phyloP scores from a whole-genome alignment of 2,113 vertebrate genomes.

The Salvelinus fontinalis region DNA sequence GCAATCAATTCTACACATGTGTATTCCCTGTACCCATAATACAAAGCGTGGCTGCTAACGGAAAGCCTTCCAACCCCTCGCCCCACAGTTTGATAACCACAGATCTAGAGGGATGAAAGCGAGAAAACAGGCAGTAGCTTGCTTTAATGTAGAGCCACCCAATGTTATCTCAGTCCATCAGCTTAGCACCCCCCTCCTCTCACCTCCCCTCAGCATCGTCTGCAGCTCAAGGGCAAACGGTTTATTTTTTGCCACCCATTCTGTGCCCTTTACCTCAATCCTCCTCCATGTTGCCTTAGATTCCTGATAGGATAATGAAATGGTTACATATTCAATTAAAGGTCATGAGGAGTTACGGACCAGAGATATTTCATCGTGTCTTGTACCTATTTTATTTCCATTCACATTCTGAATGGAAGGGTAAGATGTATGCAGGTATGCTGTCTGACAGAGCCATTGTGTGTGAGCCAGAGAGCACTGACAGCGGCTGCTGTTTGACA shows the following conservation, averaged over 20 bases:
- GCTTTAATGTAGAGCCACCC: slow-evolving; percentile 9
- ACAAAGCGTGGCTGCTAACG: neutral
- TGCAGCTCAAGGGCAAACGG: slow-evolving; percentile 59
- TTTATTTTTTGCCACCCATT: slow-evolving; percentile 56
- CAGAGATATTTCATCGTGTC: slow-evolving; percentile 43
- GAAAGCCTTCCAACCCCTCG: neutral
- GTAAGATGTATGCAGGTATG: neutral
- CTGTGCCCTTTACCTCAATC: slow-evolving; percentile 66
- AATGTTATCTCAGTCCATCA: slow-evolving; percentile 52
- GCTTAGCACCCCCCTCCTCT: slow-evolving; percentile 21
- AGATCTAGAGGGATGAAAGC: neutral
- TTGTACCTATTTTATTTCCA: neutral
- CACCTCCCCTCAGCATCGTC: slow-evolving; percentile 25
- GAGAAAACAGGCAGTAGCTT: neutral
- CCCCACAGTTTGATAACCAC: too few species aligned
- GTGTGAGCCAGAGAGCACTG: slow-evolving; percentile 50
- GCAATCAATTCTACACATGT: neutral
- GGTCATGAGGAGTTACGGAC: slow-evolving; percentile 43
- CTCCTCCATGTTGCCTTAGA: slow-evolving; percentile 50
- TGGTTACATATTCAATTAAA: slow-evolving; percentile 47
- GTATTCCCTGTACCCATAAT: slow-evolving; percentile 9
- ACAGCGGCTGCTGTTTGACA: slow-evolving; percentile 64
- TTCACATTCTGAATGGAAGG: slow-evolving; percentile 17
- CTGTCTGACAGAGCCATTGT: slow-evolving; percentile 57
- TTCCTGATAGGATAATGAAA: slow-evolving; percentile 57